These are phyloP conservation scores for Papilio elwesi DNA, from an alignment of 2,888 invertebrate genomes.

Conservation along the genomic window DNA sequence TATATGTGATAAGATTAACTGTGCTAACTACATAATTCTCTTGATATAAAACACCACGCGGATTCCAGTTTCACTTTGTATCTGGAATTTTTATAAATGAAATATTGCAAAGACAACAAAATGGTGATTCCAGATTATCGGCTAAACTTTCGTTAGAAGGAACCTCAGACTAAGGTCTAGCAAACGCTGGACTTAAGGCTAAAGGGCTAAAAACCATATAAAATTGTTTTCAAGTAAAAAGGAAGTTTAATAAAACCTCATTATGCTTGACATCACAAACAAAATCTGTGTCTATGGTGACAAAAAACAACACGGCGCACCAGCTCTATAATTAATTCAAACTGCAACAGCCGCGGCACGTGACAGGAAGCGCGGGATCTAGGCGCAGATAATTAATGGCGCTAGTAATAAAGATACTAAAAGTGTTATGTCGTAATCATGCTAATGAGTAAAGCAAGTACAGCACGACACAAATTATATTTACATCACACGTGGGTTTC, in stretches of 20 bases:
- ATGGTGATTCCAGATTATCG: no score
- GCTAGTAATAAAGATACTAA: conserved; percentile 28
- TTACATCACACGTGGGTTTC: conserved; percentile 9
- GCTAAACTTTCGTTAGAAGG: no score
- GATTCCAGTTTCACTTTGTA: background rate
- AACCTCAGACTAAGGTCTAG: no score
- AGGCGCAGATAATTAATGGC: conserved; percentile 31
- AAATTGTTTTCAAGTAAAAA: no score
- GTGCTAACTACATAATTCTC: background rate
- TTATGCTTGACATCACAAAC: background rate
- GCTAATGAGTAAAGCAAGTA: conserved; percentile 24
- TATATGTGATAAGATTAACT: conserved; percentile 18
- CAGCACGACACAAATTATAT: background rate
- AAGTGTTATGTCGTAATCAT: conserved; percentile 36
- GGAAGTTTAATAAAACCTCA: no score
- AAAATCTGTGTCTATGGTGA: conserved; percentile 1
- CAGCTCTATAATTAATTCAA: conserved; percentile 21
- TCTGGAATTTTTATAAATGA: no score
- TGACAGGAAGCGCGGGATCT: conserved; percentile 31
- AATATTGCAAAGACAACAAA: background rate
- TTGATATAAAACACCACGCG: conserved; percentile 7
- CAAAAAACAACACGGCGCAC: conserved; percentile 23
- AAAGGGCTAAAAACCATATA: no score
- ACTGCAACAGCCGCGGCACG: conserved; percentile 9
- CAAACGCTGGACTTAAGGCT: no score